Evolutionary conservation across 2,888 invertebrate species (phyloP), one percentile per base, ranked within the genome.

Genomic region (Cephonodes hylas): DNA sequence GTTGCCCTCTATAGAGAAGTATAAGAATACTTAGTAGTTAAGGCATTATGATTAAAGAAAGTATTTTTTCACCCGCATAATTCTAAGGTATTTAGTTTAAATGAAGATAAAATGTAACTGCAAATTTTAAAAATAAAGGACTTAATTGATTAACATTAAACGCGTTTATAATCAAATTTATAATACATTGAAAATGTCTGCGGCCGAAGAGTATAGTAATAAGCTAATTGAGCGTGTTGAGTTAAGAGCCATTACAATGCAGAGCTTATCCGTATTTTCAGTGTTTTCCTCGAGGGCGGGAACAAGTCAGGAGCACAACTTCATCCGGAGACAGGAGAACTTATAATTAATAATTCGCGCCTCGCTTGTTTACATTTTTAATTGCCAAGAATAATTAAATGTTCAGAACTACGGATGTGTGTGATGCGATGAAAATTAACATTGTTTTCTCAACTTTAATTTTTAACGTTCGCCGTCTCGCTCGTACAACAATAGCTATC

Each of bases 231-330:
- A 31, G 31, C 27, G 18, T 53, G 31, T 18, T 27, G 27, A 53
- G 53, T 53, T 53, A 53, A 53, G 45, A 45, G 61, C 42, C 57
- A 45, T 61, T 61, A 61, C 57, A 61, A 61, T 44, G 44, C 56
- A 44, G 61, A 57, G 31, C 22, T 31, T 56, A 61, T 61, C 61
- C 61, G 57, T 56, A 56, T 57, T 61, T 61, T 44, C 56, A 44
- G 44, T 61, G 44, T 61, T 63, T 59, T 60, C 56, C 45, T 34
- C 63, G 44, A 57, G 59, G 63, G 59, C 57, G 59, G 58, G 57
- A 63, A 57, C 44, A 46, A 44, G 59, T 25, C 63, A 56, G 57
- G 44, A 34, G 42, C 34, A 56, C 34, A 62, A 60, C 34, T 57
- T 45, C 18, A 56, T 57, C 44, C 34, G 34, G 13, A 45, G 61